These are phyloP conservation scores for Notoglanidium macrostoma DNA, from an alignment of 2,797 vertebrate genomes.

Conservation along the genomic window DNA sequence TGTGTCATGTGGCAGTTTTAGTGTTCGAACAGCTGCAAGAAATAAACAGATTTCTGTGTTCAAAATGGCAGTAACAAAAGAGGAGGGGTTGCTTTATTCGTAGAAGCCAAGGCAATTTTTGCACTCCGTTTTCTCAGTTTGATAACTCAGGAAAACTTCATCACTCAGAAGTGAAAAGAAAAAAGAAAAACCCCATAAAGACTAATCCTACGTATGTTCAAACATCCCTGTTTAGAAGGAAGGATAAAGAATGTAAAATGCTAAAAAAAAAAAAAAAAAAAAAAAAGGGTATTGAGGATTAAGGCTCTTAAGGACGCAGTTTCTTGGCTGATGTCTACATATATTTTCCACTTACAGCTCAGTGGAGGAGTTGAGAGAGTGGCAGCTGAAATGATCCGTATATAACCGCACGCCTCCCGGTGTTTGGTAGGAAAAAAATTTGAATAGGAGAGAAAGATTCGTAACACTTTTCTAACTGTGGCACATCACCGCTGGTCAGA, in stretches of 20 bases:
- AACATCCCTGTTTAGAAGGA: not conserved
- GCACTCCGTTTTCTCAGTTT: not conserved
- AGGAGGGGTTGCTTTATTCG: not conserved
- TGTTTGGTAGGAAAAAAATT: not conserved
- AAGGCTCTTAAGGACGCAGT: not conserved
- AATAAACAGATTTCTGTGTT: not conserved
- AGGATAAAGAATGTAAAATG: not conserved
- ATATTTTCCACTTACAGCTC: not conserved
- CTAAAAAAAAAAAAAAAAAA: too few species aligned
- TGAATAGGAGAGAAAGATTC: not conserved
- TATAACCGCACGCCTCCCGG: not conserved
- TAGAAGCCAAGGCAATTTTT: not conserved
- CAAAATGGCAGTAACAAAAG: not conserved
- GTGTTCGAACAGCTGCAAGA: not conserved
- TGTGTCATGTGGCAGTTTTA: not conserved
- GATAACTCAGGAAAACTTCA: not conserved
- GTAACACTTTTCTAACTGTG: not conserved
- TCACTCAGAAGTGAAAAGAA: not conserved
- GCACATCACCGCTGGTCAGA: not conserved
- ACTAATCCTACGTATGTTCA: not conserved
- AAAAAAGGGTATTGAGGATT: not conserved
- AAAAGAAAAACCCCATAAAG: not conserved
- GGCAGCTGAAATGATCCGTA: not conserved
- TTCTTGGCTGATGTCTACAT: not conserved
- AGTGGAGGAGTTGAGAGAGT: not conserved